Conservation (phyloP, 2,888 invertebrate species). For the Phytoseiulus persimilis region DNA sequence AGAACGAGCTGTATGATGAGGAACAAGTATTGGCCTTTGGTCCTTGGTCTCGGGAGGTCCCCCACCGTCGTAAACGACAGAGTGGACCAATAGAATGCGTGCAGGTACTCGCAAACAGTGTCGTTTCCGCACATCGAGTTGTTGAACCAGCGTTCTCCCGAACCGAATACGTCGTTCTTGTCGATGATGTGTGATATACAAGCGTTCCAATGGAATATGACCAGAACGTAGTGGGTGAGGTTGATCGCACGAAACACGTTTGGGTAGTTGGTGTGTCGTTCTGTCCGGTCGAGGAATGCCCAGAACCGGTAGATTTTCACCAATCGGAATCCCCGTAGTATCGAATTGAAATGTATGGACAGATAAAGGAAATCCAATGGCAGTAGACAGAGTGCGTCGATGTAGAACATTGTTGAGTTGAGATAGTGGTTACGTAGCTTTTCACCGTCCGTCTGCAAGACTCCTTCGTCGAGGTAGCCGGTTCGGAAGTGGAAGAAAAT, state of each 20-base stretch:
- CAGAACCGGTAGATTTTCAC: constrained; percentile 96
- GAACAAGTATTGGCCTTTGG: constrained; percentile 88
- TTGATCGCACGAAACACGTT: constrained; percentile 67
- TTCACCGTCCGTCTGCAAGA: constrained; percentile 85
- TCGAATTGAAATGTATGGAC: constrained; percentile 87
- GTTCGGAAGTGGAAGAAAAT: constrained; percentile 95
- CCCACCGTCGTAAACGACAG: constrained; percentile 90
- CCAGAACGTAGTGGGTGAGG: constrained; percentile 56
- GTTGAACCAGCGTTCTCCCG: constrained; percentile 49
- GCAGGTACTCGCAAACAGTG: constrained; percentile 86
- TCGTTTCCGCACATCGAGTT: constrained; percentile 56
- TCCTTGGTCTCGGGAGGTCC: constrained; percentile 77
- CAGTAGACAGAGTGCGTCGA: constrained; percentile 92
- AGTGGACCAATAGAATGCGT: constrained; percentile 97
- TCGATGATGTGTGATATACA: constrained; percentile 94
- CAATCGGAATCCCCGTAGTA: constrained; percentile 84
- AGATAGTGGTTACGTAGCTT: constrained; percentile 92
- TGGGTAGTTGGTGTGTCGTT: constrained; percentile 96
- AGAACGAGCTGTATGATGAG: constrained; percentile 88
- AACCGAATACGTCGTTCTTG: constrained; percentile 88
- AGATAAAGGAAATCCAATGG: constrained; percentile 96
- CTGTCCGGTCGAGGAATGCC: constrained; percentile 96
- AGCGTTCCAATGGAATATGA: constrained; percentile 99
- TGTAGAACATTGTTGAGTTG: constrained; percentile 95
- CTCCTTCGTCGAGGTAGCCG: constrained; percentile 93